These are phyloP conservation scores for Tachina lurida DNA, from an alignment of 2,888 invertebrate species.

Conservation along the genomic window DNA sequence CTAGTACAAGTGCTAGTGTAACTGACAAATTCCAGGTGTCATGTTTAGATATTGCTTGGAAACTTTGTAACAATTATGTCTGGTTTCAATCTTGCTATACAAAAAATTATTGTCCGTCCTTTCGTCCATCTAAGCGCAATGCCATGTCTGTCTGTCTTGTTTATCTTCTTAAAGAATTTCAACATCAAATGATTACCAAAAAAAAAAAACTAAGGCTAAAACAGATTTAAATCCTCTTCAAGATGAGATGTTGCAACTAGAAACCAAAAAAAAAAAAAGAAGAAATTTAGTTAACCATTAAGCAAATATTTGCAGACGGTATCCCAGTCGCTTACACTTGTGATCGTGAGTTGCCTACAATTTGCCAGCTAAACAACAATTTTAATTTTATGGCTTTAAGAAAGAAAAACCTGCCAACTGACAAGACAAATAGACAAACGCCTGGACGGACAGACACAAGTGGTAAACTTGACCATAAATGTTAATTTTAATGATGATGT, in stretches of 20 bases:
- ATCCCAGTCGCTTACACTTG: constrained; percentile 14
- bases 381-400: constrained; percentile 34
- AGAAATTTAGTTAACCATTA: constrained; percentile 32
- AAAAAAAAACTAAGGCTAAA: not conserved
- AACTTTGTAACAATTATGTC: constrained; percentile 63
- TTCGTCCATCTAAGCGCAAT: too few relatives aligned
- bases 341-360: constrained; percentile 32
- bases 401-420: not conserved
- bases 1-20: not conserved
- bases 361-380: constrained; percentile 42
- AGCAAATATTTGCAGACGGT: constrained; percentile 24
- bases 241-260: constrained; percentile 14
- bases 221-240: constrained; percentile 46
- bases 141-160: constrained; percentile 27
- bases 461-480: constrained; percentile 67
- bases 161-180: constrained; percentile 2
- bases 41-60: constrained; percentile 41
- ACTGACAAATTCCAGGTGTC: constrained; percentile 47
- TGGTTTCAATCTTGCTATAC: constrained; percentile 46
- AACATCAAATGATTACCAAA: constrained; percentile 2
- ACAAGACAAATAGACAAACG: not conserved
- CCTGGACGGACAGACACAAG: not conserved
- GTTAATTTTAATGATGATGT: constrained; percentile 69
- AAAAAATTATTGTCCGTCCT: not conserved
- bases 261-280: constrained; percentile 35